phyloP scores from a whole-genome alignment of 2,888 invertebrate genomes.

The Spisula solida region DNA sequence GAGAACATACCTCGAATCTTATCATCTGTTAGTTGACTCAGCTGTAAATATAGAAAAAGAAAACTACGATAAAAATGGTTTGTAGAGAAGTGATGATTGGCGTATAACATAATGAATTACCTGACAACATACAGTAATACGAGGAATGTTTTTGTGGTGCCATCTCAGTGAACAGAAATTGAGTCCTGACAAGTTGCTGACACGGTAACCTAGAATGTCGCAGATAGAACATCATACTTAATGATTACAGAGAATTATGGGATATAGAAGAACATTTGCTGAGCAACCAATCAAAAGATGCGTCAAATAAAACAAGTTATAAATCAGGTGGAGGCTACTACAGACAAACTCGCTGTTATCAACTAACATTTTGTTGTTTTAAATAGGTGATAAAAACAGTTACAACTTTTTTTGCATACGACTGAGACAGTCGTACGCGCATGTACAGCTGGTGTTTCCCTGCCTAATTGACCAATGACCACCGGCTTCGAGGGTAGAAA shows the following conservation, averaged over 20 bases:
- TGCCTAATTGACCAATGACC: too few species aligned
- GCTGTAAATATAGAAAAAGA: constrained; percentile 60
- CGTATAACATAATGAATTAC: background rate
- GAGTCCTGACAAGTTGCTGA: background rate
- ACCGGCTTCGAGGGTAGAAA: too few species aligned
- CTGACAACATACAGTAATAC: background rate
- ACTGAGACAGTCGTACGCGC: too few species aligned
- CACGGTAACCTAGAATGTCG: background rate
- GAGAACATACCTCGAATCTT: constrained; percentile 69
- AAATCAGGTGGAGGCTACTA: too few species aligned
- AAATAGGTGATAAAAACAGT: too few species aligned
- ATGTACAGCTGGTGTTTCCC: too few species aligned
- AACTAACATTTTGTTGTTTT: too few species aligned
- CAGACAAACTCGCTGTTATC: too few species aligned
- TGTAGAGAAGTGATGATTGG: background rate
- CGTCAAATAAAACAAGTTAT: too few species aligned
- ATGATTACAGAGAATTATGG: background rate
- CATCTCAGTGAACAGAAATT: background rate
- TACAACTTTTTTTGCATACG: too few species aligned
- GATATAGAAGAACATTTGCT: background rate
- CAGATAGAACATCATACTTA: background rate
- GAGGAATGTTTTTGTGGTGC: background rate
- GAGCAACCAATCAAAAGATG: background rate
- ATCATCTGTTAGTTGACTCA: constrained; percentile 73
- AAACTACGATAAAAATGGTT: background rate